A percentile compares a stretch with the other conserved stretches of the same genome.
Evolutionary conservation across 2,888 invertebrate species (phyloP).

Genomic region (Drosophila setosimentum): DNA sequence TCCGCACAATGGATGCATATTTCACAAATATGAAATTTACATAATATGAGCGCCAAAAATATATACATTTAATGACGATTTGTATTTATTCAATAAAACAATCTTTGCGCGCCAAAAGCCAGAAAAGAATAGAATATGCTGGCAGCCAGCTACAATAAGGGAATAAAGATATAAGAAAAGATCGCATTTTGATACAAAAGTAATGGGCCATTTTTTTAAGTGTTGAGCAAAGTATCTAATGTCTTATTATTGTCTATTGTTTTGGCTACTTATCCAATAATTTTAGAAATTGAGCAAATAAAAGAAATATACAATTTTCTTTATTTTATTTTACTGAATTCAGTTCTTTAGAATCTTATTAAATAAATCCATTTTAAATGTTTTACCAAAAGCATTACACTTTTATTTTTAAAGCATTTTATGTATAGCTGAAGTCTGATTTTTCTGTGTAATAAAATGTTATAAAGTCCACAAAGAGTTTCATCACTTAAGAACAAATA

Average conservation of each 20-base stretch:
- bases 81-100: slow-evolving; percentile 14
- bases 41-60: slow-evolving; percentile 70
- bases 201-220: not conserved
- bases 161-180: not conserved
- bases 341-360: not conserved
- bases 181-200: not conserved
- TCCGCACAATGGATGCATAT: slow-evolving; percentile 51
- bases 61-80: slow-evolving; percentile 10
- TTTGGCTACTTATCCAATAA: not conserved
- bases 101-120: slow-evolving; percentile 60
- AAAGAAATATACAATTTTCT: not conserved
- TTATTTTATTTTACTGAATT: not conserved
- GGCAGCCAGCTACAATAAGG: not conserved
- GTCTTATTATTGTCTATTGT: not conserved
- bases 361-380: not conserved
- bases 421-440: not conserved
- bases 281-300: not conserved
- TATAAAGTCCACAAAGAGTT: not conserved
- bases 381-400: not conserved
- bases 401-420: not conserved
- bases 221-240: not conserved
- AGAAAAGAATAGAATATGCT: slow-evolving; percentile 17
- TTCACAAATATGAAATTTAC: slow-evolving; percentile 51
- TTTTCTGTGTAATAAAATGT: not conserved
- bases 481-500: too few relatives aligned